Evolutionary conservation across 1,140 invertebrate genomes (phyloP).

Genomic region (Hyphantria cunea): DNA sequence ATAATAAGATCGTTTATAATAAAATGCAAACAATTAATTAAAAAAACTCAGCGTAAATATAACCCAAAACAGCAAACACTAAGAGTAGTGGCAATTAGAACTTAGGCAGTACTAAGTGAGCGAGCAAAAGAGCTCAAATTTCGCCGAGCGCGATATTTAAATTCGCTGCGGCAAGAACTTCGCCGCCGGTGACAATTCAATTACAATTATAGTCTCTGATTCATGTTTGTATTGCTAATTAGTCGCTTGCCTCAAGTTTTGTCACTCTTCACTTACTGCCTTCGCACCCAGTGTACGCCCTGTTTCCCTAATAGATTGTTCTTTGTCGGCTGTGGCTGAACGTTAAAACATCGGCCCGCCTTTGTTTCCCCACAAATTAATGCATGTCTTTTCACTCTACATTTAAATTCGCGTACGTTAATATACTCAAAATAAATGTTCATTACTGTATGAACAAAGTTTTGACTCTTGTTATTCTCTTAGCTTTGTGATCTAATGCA

Average conservation of each 20-base stretch:
- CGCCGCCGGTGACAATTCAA: constrained; percentile 75
- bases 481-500: too few species aligned
- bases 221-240: constrained; percentile 81
- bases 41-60: not conserved
- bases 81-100: constrained; percentile 27
- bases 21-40: not conserved
- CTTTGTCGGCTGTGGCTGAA: constrained; percentile 44
- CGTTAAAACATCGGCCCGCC: constrained; percentile 44
- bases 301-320: constrained; percentile 69
- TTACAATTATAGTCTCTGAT: constrained; percentile 81
- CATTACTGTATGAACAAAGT: not conserved
- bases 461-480: too few species aligned
- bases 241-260: constrained; percentile 76
- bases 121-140: constrained; percentile 42
- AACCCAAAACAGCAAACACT: not conserved
- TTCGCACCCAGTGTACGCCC: constrained; percentile 45
- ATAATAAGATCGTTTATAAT: too few species aligned
- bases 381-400: constrained; percentile 49
- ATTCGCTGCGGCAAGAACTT: constrained; percentile 70
- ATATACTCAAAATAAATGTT: constrained; percentile 1
- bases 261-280: constrained; percentile 73
- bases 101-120: constrained; percentile 26
- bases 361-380: constrained; percentile 60
- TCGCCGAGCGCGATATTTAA: constrained; percentile 76
- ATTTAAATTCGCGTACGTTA: constrained; percentile 19